These are phyloP conservation scores for Trogon melanurus DNA, from an alignment of 2,113 vertebrate genomes.

Conservation along the genomic window DNA sequence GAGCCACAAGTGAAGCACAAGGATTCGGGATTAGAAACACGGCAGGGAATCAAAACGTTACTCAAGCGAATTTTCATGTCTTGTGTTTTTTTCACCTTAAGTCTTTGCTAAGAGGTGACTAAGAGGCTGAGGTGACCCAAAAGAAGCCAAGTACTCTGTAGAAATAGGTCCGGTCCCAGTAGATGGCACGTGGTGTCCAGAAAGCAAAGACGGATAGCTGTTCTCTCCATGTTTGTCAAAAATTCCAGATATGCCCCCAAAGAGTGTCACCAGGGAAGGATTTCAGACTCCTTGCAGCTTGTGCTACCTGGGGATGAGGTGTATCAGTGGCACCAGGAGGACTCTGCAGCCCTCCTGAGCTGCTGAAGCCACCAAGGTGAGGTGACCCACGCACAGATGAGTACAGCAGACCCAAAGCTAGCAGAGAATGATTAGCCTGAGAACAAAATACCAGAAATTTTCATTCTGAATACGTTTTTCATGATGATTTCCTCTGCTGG, in stretches of 20 bases:
- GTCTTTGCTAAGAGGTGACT: background rate
- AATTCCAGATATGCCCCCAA: background rate
- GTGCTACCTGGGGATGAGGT: too few species aligned
- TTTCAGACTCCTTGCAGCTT: background rate
- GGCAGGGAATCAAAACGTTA: background rate
- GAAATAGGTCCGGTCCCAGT: background rate
- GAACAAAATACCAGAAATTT: background rate
- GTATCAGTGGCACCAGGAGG: background rate
- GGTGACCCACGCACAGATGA: background rate
- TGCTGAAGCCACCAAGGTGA: background rate
- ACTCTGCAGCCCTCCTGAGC: background rate
- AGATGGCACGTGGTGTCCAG: background rate
- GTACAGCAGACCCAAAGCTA: background rate
- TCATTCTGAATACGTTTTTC: background rate
- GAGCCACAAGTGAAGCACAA: background rate
- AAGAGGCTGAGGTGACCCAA: background rate
- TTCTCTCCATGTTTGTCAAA: background rate
- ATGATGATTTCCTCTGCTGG: background rate
- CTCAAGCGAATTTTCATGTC: background rate
- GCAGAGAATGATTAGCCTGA: background rate
- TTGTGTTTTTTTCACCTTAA: background rate
- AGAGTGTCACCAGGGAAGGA: background rate
- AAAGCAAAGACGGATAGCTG: background rate
- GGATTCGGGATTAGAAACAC: background rate
- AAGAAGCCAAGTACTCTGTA: background rate